phyloP scores from a whole-genome alignment of 2,888 invertebrate species.

The Noctua janthina region DNA sequence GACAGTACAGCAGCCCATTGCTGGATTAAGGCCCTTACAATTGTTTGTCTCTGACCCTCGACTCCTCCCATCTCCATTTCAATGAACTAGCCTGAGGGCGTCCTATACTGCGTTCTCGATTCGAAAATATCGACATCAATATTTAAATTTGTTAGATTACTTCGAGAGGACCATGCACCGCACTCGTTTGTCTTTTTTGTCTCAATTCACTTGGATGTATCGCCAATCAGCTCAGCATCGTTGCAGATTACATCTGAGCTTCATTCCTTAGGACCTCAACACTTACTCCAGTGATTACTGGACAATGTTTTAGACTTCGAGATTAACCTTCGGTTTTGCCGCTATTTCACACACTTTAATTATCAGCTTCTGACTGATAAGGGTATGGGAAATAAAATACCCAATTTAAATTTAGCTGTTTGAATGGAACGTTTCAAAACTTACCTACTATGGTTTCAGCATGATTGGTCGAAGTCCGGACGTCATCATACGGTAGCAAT shows the following conservation, averaged over 20 bases:
- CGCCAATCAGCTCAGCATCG: neutral
- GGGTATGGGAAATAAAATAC: neutral
- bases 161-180: neutral
- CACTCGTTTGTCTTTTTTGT: neutral
- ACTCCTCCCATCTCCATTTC: neutral
- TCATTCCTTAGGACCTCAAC: neutral
- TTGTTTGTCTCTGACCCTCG: neutral
- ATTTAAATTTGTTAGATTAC: constrained; percentile 4
- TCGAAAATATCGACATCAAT: neutral
- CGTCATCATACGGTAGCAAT: neutral
- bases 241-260: neutral
- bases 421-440: constrained; percentile 10
- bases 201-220: neutral
- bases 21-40: neutral
- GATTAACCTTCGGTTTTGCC: neutral
- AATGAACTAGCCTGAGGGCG: too few relatives aligned
- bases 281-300: neutral
- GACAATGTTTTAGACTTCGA: neutral
- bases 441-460: neutral
- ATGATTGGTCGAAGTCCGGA: neutral
- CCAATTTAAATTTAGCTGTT: neutral
- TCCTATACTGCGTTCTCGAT: neutral
- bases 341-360: neutral
- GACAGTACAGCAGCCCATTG: neutral
- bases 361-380: neutral